Base-by-base conservation (phyloP, 1,140 invertebrate species). In the Rhagoletis zephyria region DNA sequence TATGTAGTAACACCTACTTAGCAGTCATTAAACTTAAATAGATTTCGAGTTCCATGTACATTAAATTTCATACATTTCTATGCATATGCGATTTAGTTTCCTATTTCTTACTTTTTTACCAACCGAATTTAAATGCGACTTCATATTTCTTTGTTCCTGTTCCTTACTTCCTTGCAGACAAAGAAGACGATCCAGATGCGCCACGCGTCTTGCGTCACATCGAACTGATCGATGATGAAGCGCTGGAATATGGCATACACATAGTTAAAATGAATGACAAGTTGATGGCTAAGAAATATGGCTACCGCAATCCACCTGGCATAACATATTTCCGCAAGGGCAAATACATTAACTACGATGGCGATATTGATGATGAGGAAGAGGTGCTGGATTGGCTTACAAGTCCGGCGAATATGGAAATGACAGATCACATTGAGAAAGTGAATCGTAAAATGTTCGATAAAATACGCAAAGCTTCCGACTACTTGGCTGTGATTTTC, bases 381-480 rank as follows among this genome's bases (percentile, higher is more conserved):
- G 97, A 98, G 93, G 95, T 99, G 45, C 94, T 98, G 7, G 97
- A 98, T 92, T 98, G 97, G 97, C 92, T 99, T 10, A 98, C 97
- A 0, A 96, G 97, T 92, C 97, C 97, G 0, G 97, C 97, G 90
- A 98, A 98, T 89, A 98, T 99, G 97, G 97, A 98, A 92, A 94
- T 98, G 56, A 97, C 96, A 2, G 97, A 98, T 94, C 96, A 97
- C 87, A 98, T 99, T 70, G 98, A 99, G 93, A 95, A 96, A 90
- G 97, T 98, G 3, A 99, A 98, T 91, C 95, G 95, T 85, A 98
- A 98, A 93, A 98, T 98, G 97, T 97, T 99, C 90, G 96, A 97
- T 81, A 97, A 98, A 93, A 97, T 98, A 90, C 94, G 97, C 88
- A 96, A 98, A 91, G 96, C 96, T 42, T 97, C 97, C 0, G 97